A percentile compares a stretch with the other conserved stretches of the same genome.
Evolutionary conservation across 2,113 vertebrate species (phyloP).

Genomic region (Hippocampus guttulatus): DNA sequence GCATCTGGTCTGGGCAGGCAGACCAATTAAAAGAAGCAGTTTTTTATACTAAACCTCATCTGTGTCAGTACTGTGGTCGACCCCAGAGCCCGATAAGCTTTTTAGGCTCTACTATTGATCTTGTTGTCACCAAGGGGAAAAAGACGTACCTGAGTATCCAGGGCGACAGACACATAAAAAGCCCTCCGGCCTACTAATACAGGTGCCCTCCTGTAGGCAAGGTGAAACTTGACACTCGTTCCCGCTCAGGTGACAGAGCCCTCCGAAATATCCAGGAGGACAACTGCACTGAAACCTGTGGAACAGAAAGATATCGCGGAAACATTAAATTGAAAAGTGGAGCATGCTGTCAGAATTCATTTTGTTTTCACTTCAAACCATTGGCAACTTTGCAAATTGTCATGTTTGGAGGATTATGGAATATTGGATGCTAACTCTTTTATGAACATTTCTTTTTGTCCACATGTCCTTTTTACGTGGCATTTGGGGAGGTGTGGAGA

Average conservation of each 20-base stretch:
- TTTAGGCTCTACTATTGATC: conserved; percentile 68
- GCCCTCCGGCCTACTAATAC: conserved; percentile 73
- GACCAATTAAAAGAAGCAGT: conserved; percentile 56
- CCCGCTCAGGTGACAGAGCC: conserved; percentile 76
- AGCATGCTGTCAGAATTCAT: neutral
- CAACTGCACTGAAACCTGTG: conserved; percentile 76
- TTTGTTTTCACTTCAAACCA: neutral
- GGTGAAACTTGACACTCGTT: conserved; percentile 78
- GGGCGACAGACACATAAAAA: conserved; percentile 73
- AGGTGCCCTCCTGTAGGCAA: conserved; percentile 77
- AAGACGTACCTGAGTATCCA: conserved; percentile 79
- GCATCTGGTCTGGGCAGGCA: conserved; percentile 35
- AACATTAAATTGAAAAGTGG: conserved; percentile 18
- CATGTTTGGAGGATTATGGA: neutral
- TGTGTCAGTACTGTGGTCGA: conserved; percentile 44
- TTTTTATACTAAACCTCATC: conserved; percentile 52
- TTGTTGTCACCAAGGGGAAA: conserved; percentile 48
- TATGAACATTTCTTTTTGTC: neutral
- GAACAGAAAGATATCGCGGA: conserved; percentile 22
- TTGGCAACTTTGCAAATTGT: neutral
- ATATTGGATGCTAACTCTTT: no score
- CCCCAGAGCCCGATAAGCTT: conserved; percentile 56
- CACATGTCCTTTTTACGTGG: neutral
- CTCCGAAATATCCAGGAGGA: conserved; percentile 72
- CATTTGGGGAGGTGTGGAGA: neutral